A percentile compares a stretch with the other conserved stretches of the same genome.
These are phyloP conservation scores for Cyaniris semiargus DNA, from an alignment of 2,888 invertebrate species.

Conservation along the genomic window DNA sequence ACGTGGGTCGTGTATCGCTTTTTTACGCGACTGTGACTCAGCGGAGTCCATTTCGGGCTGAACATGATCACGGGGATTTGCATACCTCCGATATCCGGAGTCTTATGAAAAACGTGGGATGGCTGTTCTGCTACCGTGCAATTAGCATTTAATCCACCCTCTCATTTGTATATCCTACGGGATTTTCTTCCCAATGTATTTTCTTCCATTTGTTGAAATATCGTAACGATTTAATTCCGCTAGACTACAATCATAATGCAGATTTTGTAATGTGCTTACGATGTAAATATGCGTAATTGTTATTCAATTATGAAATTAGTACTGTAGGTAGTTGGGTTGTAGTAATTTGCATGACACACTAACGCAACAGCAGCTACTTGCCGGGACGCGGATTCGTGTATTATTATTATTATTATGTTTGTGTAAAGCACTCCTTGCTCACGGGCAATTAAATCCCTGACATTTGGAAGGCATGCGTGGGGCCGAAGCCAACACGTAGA, in stretches of 20 bases:
- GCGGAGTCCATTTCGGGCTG: constrained; percentile 44
- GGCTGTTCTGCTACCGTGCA: constrained; percentile 54
- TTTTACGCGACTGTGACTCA: constrained; percentile 47
- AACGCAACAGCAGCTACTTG: background rate
- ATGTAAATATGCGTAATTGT: constrained; percentile 23
- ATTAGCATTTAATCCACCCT: constrained; percentile 50
- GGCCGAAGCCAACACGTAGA: too few relatives aligned
- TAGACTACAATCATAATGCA: background rate
- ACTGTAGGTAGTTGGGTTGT: background rate
- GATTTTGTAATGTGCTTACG: background rate
- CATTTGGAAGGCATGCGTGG: too few relatives aligned
- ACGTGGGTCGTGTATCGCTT: background rate
- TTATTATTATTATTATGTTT: too few relatives aligned
- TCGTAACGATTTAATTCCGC: background rate
- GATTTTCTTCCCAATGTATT: background rate
- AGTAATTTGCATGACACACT: constrained; percentile 8
- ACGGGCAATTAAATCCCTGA: too few relatives aligned
- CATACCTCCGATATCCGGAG: constrained; percentile 55
- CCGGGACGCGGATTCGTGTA: background rate
- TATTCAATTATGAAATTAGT: constrained; percentile 18
- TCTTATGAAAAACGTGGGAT: constrained; percentile 26
- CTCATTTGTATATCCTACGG: background rate
- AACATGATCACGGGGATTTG: constrained; percentile 57
- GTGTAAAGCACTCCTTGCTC: too few relatives aligned
- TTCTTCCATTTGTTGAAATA: background rate